Evolutionary conservation across 2,888 invertebrate species (phyloP), one percentile per base, ranked within the genome.

Genomic region (Leucophenga montana): DNA sequence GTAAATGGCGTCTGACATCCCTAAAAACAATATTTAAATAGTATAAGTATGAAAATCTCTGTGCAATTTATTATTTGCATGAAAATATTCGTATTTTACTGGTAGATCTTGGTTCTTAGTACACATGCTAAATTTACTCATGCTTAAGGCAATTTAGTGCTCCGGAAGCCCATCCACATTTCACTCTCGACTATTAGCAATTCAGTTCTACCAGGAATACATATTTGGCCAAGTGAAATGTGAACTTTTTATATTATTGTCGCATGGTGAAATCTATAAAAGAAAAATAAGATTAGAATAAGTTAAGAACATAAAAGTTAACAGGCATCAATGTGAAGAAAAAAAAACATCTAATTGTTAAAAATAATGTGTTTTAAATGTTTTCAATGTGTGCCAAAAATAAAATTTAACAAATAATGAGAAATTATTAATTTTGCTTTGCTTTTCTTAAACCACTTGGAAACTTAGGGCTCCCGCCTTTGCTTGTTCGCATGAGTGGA

Each of bases 281-380:
- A 44, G 20, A 39, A 33, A 48, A 54, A 9, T 0, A 44, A 61
- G 20, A 14, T 48, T 54, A n/a, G 44, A 27, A n/a, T 66, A 66
- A 54, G 68, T 70, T 74, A 72, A 80, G 82, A 75, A 80, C 78
- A 84, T 54, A 66, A 83, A 79, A 80, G 80, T 80, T 80, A 80
- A 80, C 84, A 83, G 46, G 82, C 80, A 82, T 75, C 75, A 82
- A 77, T 83, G 82, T 74, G 72, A 74, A 75, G 72, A 74, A 75
- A 71, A 73, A 76, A 71, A 53, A 66, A 66, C 13, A 39, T 27
- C n/a, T 31, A 53, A 66, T 54, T 39, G 54, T 66, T 66, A 54
- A 33, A 66, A 50, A 18, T n/a, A 50, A 50, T 44, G 46, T 69
- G 67, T 80, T 80, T 85, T 82, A 75, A 80, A 74, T 82, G 82